Conservation (phyloP, 2,113 vertebrate species). For the Herpetotheres cachinnans region DNA sequence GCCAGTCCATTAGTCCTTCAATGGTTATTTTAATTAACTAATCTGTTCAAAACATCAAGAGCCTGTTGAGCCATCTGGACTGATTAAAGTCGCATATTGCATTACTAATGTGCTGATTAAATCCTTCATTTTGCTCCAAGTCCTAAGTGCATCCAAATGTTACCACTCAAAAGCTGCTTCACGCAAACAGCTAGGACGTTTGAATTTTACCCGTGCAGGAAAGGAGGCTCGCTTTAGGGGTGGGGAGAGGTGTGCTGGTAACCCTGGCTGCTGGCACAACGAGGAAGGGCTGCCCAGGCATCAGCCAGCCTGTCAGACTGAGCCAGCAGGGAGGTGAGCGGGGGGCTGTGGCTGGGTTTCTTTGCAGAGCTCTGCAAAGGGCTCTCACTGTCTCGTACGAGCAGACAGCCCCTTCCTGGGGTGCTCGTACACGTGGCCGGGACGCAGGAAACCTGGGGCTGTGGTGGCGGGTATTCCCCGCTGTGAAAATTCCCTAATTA, state of each 20-base stretch:
- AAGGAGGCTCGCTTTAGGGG: not conserved
- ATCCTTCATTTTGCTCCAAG: not conserved
- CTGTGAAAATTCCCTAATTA: not conserved
- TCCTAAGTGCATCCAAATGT: not conserved
- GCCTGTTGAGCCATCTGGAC: not conserved
- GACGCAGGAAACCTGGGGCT: not conserved
- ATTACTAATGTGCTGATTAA: not conserved
- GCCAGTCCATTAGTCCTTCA: not conserved
- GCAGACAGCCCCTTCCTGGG: not conserved
- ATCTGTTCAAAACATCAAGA: not conserved
- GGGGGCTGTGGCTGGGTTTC: not conserved
- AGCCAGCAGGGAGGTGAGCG: not conserved
- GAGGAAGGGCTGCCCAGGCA: not conserved
- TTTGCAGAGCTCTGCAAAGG: not conserved
- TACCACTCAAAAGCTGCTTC: not conserved
- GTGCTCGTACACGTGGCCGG: not conserved
- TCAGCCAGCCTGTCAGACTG: not conserved
- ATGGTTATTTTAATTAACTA: slow-evolving; percentile 17
- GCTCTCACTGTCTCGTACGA: not conserved
- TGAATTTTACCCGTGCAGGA: not conserved
- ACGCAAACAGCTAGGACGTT: not conserved
- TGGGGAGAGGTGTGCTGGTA: not conserved
- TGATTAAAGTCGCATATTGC: not conserved
- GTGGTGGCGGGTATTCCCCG: not conserved
- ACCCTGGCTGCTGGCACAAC: not conserved